Evolutionary conservation across 1,140 invertebrate species (phyloP), one percentile per base, ranked within the genome.

Genomic region (Pinna nobilis): DNA sequence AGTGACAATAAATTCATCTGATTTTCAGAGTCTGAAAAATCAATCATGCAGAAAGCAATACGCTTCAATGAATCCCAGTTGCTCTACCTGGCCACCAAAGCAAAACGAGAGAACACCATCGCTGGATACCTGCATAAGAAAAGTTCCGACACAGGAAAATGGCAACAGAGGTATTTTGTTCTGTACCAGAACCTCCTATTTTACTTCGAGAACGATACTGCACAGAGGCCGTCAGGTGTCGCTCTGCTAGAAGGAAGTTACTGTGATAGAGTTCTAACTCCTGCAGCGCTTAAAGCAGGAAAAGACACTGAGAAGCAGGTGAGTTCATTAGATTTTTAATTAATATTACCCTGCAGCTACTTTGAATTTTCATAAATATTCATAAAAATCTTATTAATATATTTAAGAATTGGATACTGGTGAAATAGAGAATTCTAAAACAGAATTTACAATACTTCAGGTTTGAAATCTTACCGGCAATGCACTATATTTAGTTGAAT

Each of bases 121-220:
- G 91, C 92, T 32, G 96, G 96, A 33, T 94, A 94, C 89, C 91
- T 97, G 67, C 93, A 95, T 89, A 97, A 97, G 89, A 91, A 94
- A 67, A 95, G 94, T 51, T 92, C 94, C 1, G 95, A 97, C 86
- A 94, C 92, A 71, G 93, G 92, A 65, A 96, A 96, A 88, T 98
- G 96, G 96, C 95, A 97, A 87, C 90, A 94, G 47, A 90, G 95
- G 37, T 97, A 94, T 93, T 97, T 97, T 87, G 92, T 96, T 28
- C 91, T 98, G 3, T 97, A 97, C 87, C 96, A 97, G 92, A 98
- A 97, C 90, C 86, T 97, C 68, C 89, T 97, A 68, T 97, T 97
- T 89, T 97, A 97, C 89, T 97, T 95, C 86, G 96, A 98, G 80
- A 93, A 92, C 60, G 95, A 97, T 74, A 77, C 78, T n/a, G 78